These are phyloP conservation scores for Agrotis clavis DNA, from an alignment of 2,888 invertebrate genomes.

Conservation along the genomic window DNA sequence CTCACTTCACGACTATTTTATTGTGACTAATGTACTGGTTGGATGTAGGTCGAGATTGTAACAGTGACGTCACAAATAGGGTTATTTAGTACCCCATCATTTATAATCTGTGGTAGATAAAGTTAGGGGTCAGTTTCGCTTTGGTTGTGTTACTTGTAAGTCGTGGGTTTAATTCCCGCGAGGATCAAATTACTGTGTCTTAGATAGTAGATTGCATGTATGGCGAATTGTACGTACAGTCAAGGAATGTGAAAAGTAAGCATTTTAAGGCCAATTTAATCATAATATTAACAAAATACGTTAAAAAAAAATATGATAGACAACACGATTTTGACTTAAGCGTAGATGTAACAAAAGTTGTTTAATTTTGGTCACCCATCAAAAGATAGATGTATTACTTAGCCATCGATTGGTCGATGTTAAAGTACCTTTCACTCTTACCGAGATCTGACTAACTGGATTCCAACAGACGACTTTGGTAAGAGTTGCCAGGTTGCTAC, in stretches of 20 bases:
- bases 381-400: no score
- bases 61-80: conserved; percentile 35
- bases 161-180: background rate
- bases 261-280: background rate
- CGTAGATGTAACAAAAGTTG: no score
- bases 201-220: background rate
- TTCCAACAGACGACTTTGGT: no score
- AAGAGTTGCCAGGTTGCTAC: no score
- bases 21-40: conserved; percentile 35
- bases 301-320: no score
- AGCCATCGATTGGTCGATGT: no score
- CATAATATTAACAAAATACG: background rate
- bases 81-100: conserved; percentile 34
- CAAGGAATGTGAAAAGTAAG: background rate
- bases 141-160: background rate
- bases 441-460: no score
- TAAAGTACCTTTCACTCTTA: no score
- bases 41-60: conserved; percentile 43
- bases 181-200: background rate
- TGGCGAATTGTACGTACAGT: background rate
- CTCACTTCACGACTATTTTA: conserved; percentile 32
- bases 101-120: conserved; percentile 2
- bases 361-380: no score
- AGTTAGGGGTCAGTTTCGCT: background rate
- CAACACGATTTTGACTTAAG: no score